Evolutionary conservation across 1,140 invertebrate species (phyloP).

Genomic region (Gonioctena quinquepunctata): DNA sequence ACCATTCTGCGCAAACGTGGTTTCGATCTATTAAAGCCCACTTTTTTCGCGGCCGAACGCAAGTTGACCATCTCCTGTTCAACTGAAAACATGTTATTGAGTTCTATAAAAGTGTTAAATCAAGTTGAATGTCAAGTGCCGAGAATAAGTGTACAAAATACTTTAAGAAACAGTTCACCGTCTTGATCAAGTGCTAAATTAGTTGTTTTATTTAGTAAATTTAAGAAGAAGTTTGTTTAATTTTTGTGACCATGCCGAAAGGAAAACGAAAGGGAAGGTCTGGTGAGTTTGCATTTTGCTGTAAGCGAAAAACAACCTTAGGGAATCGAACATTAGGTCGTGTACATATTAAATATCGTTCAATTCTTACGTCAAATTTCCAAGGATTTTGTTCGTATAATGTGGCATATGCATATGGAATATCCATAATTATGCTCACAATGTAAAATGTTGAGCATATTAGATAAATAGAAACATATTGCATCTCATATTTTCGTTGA

Average conservation of each 20-base stretch:
- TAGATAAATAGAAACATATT: not conserved
- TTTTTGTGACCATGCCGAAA: constrained; percentile 51
- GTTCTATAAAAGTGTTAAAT: constrained; percentile 47
- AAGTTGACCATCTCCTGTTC: constrained; percentile 43
- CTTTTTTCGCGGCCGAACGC: not conserved
- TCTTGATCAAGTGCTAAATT: constrained; percentile 55
- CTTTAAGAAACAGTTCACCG: constrained; percentile 52
- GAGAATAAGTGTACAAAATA: constrained; percentile 47
- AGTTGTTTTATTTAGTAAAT: constrained; percentile 51
- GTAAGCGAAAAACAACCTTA: not conserved
- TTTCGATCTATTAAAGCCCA: constrained; percentile 2
- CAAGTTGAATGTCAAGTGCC: constrained; percentile 53
- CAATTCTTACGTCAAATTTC: constrained; percentile 6
- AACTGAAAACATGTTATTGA: constrained; percentile 54
- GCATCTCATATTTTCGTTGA: too few relatives aligned
- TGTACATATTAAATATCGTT: not conserved
- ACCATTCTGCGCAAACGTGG: constrained; percentile 3
- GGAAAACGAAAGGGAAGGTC: constrained; percentile 54
- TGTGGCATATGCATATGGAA: not conserved
- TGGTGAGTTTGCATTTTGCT: constrained; percentile 44
- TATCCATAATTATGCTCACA: not conserved
- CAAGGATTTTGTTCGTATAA: not conserved
- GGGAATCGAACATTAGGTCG: not conserved
- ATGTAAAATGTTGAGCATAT: not conserved
- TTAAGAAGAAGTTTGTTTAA: constrained; percentile 48